These are phyloP conservation scores for Muscidifurax raptorellus DNA, from an alignment of 1,140 invertebrate species.

Conservation along the genomic window DNA sequence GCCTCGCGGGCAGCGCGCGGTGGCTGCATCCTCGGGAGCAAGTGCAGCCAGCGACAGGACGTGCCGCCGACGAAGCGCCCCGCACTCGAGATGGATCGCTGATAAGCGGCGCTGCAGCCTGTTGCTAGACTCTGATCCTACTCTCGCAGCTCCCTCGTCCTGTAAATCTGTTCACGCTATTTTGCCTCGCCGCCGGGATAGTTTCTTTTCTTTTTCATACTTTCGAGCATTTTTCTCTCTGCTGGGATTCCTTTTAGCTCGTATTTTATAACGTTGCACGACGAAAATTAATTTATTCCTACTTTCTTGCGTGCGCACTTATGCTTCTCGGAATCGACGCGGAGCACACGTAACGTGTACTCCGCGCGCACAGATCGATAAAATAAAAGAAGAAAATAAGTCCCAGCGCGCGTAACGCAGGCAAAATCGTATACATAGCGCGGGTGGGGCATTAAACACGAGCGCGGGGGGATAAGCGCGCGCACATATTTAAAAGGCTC, in stretches of 20 bases:
- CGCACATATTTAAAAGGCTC: slow-evolving; percentile 43
- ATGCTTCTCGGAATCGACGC: no score
- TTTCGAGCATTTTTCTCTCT: no score
- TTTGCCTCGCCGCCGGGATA: not conserved
- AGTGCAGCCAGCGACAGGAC: slow-evolving; percentile 25
- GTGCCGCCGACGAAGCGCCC: not conserved
- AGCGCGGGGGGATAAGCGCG: slow-evolving; percentile 62
- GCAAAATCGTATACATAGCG: slow-evolving; percentile 39
- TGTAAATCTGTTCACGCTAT: not conserved
- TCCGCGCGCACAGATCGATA: no score
- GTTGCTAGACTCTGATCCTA: slow-evolving; percentile 20
- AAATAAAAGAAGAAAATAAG: not conserved
- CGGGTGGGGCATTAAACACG: slow-evolving; percentile 60
- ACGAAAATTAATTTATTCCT: no score
- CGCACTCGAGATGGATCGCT: slow-evolving; percentile 36
- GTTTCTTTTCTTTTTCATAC: no score
- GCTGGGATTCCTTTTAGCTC: no score
- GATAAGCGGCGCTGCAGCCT: slow-evolving; percentile 17
- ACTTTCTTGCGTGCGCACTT: no score
- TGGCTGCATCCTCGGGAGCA: slow-evolving; percentile 2
- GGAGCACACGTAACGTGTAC: no score
- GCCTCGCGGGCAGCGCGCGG: slow-evolving; percentile 12
- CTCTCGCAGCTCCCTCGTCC: not conserved
- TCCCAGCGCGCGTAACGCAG: slow-evolving; percentile 12
- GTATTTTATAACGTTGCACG: no score